phyloP scores from a whole-genome alignment of 2,797 vertebrate species.

The Siniperca undulata region DNA sequence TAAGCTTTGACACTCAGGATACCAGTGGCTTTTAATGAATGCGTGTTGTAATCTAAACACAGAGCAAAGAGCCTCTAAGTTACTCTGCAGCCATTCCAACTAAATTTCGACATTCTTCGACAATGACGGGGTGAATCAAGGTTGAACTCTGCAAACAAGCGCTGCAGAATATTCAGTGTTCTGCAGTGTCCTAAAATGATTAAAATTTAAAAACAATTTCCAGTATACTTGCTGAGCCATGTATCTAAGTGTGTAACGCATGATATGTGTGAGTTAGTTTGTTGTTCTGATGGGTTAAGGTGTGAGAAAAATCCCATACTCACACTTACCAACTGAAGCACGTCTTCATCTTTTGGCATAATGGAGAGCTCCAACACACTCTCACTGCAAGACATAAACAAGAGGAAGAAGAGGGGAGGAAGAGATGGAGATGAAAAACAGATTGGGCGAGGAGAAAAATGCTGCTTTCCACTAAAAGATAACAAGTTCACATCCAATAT shows the following conservation, averaged over 20 bases:
- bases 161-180: neutral
- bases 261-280: conserved; percentile 4
- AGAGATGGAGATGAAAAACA: conserved; percentile 2
- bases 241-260: neutral
- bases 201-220: no score
- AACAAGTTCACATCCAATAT: neutral
- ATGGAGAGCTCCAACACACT: conserved; percentile 95
- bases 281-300: conserved; percentile 17
- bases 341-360: conserved; percentile 98
- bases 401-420: conserved; percentile 12
- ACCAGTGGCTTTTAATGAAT: conserved; percentile 46
- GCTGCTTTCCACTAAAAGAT: neutral
- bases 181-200: neutral
- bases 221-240: no score
- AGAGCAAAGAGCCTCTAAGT: conserved; percentile 61
- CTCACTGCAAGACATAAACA: conserved; percentile 81
- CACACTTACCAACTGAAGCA: conserved; percentile 96
- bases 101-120: conserved; percentile 67
- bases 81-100: conserved; percentile 49
- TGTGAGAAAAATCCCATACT: conserved; percentile 59
- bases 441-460: no score
- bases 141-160: conserved; percentile 27
- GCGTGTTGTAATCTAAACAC: conserved; percentile 68
- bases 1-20: conserved; percentile 25
- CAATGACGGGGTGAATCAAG: conserved; percentile 36